Evolutionary conservation across 2,888 invertebrate genomes (phyloP).

Genomic region (Rhamphomyia laevipes): DNA sequence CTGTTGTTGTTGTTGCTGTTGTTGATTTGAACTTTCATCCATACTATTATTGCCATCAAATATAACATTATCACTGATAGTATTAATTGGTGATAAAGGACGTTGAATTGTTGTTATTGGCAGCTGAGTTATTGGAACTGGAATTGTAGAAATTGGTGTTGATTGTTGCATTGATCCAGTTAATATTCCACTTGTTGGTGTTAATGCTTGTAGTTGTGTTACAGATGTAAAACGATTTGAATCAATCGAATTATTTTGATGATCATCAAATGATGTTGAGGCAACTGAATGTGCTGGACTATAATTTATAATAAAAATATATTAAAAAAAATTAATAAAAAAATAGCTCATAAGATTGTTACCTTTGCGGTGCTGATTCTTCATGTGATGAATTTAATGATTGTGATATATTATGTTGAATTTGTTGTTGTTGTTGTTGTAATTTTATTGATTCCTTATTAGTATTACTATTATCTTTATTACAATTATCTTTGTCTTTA

Average conservation of each 20-base stretch:
- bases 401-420: slow-evolving; percentile 24
- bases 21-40: slow-evolving; percentile 8
- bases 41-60: no score
- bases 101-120: slow-evolving; percentile 15
- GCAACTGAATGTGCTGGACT: slow-evolving; percentile 61
- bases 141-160: slow-evolving; percentile 14
- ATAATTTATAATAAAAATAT: slow-evolving; percentile 9
- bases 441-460: slow-evolving; percentile 16
- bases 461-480: slow-evolving; percentile 16
- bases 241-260: neutral
- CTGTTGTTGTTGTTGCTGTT: slow-evolving; percentile 6
- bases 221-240: no score
- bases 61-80: no score
- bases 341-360: neutral
- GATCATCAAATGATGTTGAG: slow-evolving; percentile 50
- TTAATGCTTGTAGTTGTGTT: slow-evolving; percentile 1
- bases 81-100: no score
- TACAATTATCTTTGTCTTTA: slow-evolving; percentile 40
- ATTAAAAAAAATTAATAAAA: slow-evolving; percentile 5
- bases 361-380: slow-evolving; percentile 22
- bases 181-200: slow-evolving; percentile 15
- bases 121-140: slow-evolving; percentile 19
- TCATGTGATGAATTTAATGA: slow-evolving; percentile 36
- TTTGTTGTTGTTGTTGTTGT: slow-evolving; percentile 1
- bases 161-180: slow-evolving; percentile 11